Conservation (phyloP, 2,888 invertebrate species). For the Ophion obscuratus region DNA sequence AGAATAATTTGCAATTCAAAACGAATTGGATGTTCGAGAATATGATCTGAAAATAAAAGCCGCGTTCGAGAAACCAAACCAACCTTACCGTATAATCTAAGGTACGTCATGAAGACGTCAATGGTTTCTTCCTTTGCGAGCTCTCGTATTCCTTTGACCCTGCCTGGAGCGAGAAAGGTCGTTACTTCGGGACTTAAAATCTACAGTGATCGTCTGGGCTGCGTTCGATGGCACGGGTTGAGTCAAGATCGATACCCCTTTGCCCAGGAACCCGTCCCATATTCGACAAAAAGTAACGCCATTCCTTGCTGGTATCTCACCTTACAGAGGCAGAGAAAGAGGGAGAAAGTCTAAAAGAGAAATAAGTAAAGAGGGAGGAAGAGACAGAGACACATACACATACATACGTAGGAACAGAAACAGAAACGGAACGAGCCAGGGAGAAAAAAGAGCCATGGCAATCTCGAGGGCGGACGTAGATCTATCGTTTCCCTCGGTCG, state of each 20-base stretch:
- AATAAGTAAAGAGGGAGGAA: neutral
- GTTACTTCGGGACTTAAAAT: constrained; percentile 64
- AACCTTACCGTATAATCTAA: neutral
- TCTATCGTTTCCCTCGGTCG: constrained; percentile 73
- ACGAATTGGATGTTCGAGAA: neutral
- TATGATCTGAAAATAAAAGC: neutral
- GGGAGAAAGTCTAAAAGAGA: constrained; percentile 11
- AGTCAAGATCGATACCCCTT: constrained; percentile 54
- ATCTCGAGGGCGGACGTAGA: constrained; percentile 76
- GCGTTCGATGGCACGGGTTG: constrained; percentile 39
- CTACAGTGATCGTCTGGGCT: constrained; percentile 33
- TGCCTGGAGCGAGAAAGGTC: constrained; percentile 44
- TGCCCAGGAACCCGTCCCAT: constrained; percentile 38
- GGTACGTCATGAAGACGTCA: constrained; percentile 74
- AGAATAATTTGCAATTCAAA: neutral
- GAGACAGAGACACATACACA: constrained; percentile 4
- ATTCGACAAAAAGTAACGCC: constrained; percentile 57
- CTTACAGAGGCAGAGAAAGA: constrained; percentile 43
- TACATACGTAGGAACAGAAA: constrained; percentile 15
- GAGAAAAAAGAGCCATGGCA: constrained; percentile 57
- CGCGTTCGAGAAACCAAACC: neutral
- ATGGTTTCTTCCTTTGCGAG: constrained; percentile 69
- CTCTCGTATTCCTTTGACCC: constrained; percentile 38
- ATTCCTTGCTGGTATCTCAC: constrained; percentile 42
- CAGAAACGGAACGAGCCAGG: constrained; percentile 64